Evolutionary conservation across 2,888 invertebrate genomes (phyloP), one percentile per base, ranked within the genome.

Genomic region (Tetragonisca angustula): DNA sequence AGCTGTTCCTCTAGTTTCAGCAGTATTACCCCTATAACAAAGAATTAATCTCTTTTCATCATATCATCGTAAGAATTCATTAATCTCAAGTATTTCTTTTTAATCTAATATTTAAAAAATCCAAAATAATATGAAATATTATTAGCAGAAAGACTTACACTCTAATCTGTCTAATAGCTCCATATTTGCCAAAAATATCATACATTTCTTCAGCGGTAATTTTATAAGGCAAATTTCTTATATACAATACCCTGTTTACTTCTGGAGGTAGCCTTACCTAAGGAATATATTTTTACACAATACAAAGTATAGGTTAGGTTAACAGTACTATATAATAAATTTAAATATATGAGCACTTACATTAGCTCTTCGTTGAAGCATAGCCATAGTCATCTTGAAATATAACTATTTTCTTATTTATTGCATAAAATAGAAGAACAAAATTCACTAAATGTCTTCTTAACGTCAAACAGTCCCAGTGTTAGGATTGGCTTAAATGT

Each of bases 121-220:
- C 5, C 6, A 6, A 13, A 61, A 65, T 43, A 21, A 43, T 17
- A 49, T 61, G n/a, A 59, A 76, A 32, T 50, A 4, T 24, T 54
- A 61, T 62, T 17, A n/a, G 17, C 32, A 0, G 0, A 24, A 61
- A 64, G 81, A 96, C 98, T 97, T 96, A 98, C 98, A 99, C 98
- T 95, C 99, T 96, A 84, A 99, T 99, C 95, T 99, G 99, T 91
- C 99, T 95, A 88, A 99, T 99, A 4, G 99, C 99, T 91, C 99
- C 99, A 95, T 99, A 99, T 95, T 99, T 99, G 27, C 99, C 99
- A 96, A 99, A 99, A 87, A 99, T 99, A 95, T 99, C 99, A 94
- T 99, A 99, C 99, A 99, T 99, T 96, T 99, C 99, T 95, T 99
- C 99, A 11, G 98, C 98, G 72, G 99, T 99, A 90, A 99, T 99